phyloP scores from a whole-genome alignment of 1,140 invertebrate genomes.

The Cherax destructor region DNA sequence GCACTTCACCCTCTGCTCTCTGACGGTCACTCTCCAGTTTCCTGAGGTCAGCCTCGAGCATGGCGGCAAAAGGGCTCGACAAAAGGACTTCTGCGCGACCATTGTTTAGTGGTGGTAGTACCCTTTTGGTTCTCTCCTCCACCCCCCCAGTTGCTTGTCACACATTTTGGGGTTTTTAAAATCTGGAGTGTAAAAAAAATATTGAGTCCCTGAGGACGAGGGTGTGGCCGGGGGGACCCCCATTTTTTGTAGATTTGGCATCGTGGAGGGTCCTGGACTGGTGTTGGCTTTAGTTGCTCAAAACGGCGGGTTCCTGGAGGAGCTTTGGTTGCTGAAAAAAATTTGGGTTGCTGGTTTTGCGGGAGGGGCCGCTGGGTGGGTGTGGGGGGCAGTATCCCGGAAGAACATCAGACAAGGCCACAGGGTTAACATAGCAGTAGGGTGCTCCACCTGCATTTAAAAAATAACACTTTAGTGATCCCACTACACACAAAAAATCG shows the following conservation, averaged over 20 bases:
- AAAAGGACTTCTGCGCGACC: conserved; percentile 19
- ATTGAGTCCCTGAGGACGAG: background rate
- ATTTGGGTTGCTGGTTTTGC: background rate
- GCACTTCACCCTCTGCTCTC: conserved; percentile 34
- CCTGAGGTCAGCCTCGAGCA: conserved; percentile 54
- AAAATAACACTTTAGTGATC: background rate
- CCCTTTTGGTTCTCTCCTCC: background rate
- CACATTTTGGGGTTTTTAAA: background rate
- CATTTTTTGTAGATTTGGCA: background rate
- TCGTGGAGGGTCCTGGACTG: too few species aligned
- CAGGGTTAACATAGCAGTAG: conserved; percentile 54
- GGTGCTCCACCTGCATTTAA: conserved; percentile 52
- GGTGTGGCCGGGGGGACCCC: background rate
- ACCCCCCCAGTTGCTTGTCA: background rate
- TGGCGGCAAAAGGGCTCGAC: conserved; percentile 58
- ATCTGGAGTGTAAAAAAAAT: background rate
- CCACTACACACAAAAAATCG: too few species aligned
- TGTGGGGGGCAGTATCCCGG: background rate
- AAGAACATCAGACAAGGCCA: conserved; percentile 19
- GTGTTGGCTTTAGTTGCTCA: background rate
- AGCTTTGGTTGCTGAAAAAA: background rate
- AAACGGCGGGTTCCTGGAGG: background rate
- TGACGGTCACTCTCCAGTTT: conserved; percentile 50
- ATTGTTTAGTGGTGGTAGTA: conserved; percentile 1
- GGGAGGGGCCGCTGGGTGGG: background rate